Conservation (phyloP, 2,888 invertebrate genomes). For the Lithodes maja region DNA sequence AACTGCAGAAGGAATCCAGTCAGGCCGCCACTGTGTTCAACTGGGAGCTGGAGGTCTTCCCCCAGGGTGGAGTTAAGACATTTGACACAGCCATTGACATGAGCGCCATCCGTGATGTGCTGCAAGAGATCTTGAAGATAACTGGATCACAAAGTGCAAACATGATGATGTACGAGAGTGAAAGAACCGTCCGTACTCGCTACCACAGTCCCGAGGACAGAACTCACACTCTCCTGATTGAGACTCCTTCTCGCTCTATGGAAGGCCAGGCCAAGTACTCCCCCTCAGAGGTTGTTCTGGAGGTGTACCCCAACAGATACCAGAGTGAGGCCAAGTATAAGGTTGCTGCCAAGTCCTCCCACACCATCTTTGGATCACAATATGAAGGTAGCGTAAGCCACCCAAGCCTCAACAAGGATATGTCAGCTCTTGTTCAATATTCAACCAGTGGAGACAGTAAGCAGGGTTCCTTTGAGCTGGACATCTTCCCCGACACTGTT, state of each 20-base stretch:
- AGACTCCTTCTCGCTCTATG: slow-evolving; percentile 37
- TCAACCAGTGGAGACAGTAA: not conserved
- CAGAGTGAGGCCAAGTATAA: slow-evolving; percentile 35
- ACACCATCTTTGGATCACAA: not conserved
- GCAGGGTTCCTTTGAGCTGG: slow-evolving; percentile 41
- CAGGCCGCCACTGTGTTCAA: slow-evolving; percentile 9
- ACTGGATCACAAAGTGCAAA: not conserved
- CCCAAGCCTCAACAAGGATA: slow-evolving; percentile 35
- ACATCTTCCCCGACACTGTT: slow-evolving; percentile 42
- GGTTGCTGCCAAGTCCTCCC: slow-evolving; percentile 19
- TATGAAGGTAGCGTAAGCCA: slow-evolving; percentile 41
- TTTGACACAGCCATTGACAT: slow-evolving; percentile 34
- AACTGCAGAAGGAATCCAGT: not conserved
- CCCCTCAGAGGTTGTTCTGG: slow-evolving; percentile 20
- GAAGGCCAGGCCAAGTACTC: slow-evolving; percentile 41
- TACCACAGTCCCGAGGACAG: not conserved
- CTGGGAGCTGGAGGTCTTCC: slow-evolving; percentile 11
- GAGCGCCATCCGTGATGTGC: slow-evolving; percentile 6
- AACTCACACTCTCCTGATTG: not conserved
- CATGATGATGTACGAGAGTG: not conserved
- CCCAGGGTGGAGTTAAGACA: slow-evolving; percentile 22
- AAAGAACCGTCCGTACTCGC: not conserved
- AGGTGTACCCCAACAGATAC: slow-evolving; percentile 36
- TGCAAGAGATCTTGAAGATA: not conserved
- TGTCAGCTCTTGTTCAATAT: slow-evolving; percentile 10